phyloP scores from a whole-genome alignment of 2,113 vertebrate genomes.

The Merops nubicus region DNA sequence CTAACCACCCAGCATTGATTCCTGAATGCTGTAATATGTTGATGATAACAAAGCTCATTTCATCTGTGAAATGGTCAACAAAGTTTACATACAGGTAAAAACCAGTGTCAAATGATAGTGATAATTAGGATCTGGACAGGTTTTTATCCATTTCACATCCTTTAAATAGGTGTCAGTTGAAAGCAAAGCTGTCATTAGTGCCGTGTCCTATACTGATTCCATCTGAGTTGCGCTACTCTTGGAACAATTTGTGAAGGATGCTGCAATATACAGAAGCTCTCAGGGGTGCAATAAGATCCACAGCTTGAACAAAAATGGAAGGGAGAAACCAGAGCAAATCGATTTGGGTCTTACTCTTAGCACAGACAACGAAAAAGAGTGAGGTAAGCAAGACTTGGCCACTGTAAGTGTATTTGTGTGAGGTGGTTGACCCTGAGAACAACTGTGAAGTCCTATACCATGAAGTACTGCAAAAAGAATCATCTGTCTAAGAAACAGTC shows the following conservation, averaged over 20 bases:
- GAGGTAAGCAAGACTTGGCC: not conserved
- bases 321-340: not conserved
- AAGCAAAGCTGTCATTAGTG: not conserved
- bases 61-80: not conserved
- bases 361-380: not conserved
- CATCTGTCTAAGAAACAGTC: constrained; percentile 22
- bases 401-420: not conserved
- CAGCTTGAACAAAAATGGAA: not conserved
- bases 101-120: fast-evolving
- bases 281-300: not conserved
- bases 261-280: not conserved
- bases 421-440: not conserved
- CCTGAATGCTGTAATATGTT: not conserved
- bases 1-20: not conserved
- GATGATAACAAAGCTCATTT: not conserved
- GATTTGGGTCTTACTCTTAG: not conserved
- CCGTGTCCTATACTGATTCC: not conserved
- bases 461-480: not conserved
- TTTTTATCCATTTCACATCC: not conserved
- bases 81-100: not conserved
- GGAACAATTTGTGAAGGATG: not conserved
- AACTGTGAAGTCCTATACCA: not conserved
- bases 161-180: not conserved
- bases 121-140: not conserved
- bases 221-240: not conserved